Evolutionary conservation across 2,888 invertebrate species (phyloP), one percentile per base, ranked within the genome.

Genomic region (Apodemia zela): DNA sequence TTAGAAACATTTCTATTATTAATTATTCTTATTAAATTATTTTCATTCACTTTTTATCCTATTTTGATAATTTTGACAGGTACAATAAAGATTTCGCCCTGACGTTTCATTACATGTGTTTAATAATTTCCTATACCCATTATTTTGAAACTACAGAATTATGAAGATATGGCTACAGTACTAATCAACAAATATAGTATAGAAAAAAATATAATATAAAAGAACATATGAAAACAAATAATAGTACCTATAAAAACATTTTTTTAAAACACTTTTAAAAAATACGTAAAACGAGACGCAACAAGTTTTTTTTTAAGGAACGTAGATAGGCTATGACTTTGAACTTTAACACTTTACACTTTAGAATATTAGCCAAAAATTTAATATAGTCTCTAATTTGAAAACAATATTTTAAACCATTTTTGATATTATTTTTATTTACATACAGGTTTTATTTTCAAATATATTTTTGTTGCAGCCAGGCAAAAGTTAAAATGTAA

Each of bases 1-100:
- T 18, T 54, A 25, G 54, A 54, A 54, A 54, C 73, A 65, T 66
- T 68, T 72, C 75, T 29, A 45, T 47, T 59, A 58, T 63, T 57
- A 29, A 63, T 58, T 76, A 72, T 63, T 63, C 63, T 75, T 80
- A 77, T 73, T 76, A 75, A 76, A 73, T 72, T 75, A 71, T 79
- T 72, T 69, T 75, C 75, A 72, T 76, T 75, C 75, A 77, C 74
- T 77, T 75, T 73, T 71, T 78, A 74, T 77, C 71, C 71, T 74
- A 75, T 73, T 72, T 33, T 58, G 59, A 63, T 59, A 57, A 68
- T 66, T 71, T 71, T 72, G 71, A 70, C 70, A 69, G 68, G 59
- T 73, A 0, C 15, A 35, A 59, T 59, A 38, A 38, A 59, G 35
- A 59, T 35, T 38, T 35, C 58, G 29, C 29, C 8, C n/a, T 60